Evolutionary conservation across 2,797 vertebrate species (phyloP), one percentile per base, ranked within the genome.

Genomic region (Semaprochilodus insignis): DNA sequence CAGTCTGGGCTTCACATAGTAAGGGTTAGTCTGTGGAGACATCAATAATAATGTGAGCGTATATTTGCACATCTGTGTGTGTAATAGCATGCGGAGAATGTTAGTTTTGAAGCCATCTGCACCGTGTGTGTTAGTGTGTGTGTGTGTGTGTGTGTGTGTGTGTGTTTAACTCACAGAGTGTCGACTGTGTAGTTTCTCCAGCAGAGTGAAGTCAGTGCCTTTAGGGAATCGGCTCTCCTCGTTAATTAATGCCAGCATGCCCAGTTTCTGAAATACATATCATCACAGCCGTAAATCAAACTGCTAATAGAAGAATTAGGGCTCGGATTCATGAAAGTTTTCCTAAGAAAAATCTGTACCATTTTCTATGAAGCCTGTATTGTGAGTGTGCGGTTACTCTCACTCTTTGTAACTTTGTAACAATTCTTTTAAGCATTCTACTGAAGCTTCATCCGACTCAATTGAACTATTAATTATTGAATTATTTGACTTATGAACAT

Each of bases 191-290:
- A 98, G 88, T 90, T 98, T 98, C 93, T 97, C 97, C 91, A 97
- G 92, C 89, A 98, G 92, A 83, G 97, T 98, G 92, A 94, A 95
- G 90, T 98, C 97, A 74, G 97, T 98, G 84, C 97, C 97, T 95
- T 98, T 98, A 72, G 97, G 97, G 86, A 98, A 98, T 85, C 97
- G 94, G 90, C 97, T 98, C 89, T 98, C 97, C 92, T 98, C 97
- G 76, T 98, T 98, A 87, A 98, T 94, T 1, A 98, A 91, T 17
- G 97, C 96, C 92, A 98, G 88, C 85, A 98, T 92, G 72, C 97
- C 97, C 85, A 98, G 93, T 96, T 98, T 98, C 97, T 98, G 75
- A 81, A 16, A 77, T 34, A 78, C 36, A 31, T 31, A 31, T 31
- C n/a, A 48, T 23, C 19, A n/a, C 54, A 74, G 44, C 44, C 1